phyloP scores from a whole-genome alignment of 2,888 invertebrate genomes.

The Spilarctia lutea region DNA sequence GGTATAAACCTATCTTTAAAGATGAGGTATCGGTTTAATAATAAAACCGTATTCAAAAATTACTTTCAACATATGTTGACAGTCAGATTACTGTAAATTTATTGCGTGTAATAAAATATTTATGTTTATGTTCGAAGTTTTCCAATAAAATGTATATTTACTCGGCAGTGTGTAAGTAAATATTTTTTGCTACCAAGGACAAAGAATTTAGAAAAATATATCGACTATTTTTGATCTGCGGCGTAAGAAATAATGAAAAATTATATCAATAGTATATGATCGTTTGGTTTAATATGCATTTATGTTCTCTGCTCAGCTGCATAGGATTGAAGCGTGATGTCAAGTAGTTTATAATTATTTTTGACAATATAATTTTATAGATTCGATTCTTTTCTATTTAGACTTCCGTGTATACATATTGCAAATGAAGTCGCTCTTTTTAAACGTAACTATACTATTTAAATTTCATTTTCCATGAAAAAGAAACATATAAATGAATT shows the following conservation, averaged over 20 bases:
- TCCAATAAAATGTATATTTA: slow-evolving; percentile 9
- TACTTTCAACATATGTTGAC: neutral
- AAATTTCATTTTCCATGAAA: too few relatives aligned
- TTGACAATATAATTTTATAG: neutral
- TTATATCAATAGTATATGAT: neutral
- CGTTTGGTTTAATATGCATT: neutral
- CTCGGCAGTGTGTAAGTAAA: slow-evolving; percentile 11
- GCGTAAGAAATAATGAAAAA: neutral
- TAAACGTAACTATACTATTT: too few relatives aligned
- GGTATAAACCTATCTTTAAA: too few relatives aligned
- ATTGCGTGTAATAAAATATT: slow-evolving; percentile 1
- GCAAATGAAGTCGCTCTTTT: too few relatives aligned
- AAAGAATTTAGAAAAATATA: neutral
- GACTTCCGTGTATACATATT: too few relatives aligned
- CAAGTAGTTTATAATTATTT: too few relatives aligned
- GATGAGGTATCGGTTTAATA: too few relatives aligned
- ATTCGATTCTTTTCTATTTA: neutral
- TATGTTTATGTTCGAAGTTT: neutral
- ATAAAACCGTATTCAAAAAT: neutral
- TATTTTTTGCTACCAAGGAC: neutral
- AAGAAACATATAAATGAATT: too few relatives aligned
- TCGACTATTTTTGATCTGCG: neutral
- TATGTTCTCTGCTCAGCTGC: neutral
- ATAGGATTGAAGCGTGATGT: neutral
- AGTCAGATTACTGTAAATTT: neutral